Conservation (phyloP, 2,113 vertebrate species). For the Tachuris rubrigastra region DNA sequence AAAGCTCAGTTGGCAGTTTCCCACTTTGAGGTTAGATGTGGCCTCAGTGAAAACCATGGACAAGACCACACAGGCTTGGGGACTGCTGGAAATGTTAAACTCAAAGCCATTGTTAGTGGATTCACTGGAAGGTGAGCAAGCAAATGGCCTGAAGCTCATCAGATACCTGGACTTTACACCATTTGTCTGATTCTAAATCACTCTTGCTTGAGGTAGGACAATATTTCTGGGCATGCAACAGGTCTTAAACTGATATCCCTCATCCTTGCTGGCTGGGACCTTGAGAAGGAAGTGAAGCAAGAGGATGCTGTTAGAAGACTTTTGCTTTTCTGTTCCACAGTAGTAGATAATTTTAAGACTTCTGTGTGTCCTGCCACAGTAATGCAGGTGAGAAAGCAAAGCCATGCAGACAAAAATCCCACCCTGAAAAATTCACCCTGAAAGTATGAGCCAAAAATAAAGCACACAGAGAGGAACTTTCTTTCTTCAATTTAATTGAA, state of each 20-base stretch:
- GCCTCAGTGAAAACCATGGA: neutral
- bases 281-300: neutral
- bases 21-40: neutral
- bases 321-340: neutral
- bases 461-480: constrained; percentile 62
- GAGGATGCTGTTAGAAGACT: neutral
- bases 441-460: constrained; percentile 43
- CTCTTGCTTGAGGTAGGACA: neutral
- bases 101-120: neutral
- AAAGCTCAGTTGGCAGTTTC: neutral
- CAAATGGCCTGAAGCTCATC: neutral
- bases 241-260: neutral
- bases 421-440: neutral
- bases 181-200: neutral
- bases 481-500: constrained; percentile 82
- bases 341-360: neutral
- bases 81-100: neutral
- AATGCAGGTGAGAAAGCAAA: neutral
- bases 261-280: neutral
- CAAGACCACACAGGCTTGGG: fast-evolving
- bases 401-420: neutral
- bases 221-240: neutral
- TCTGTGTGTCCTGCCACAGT: neutral
- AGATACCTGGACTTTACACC: neutral
- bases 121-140: neutral